These are phyloP conservation scores for Seriola quinqueradiata DNA, from an alignment of 2,113 vertebrate species.

Conservation along the genomic window DNA sequence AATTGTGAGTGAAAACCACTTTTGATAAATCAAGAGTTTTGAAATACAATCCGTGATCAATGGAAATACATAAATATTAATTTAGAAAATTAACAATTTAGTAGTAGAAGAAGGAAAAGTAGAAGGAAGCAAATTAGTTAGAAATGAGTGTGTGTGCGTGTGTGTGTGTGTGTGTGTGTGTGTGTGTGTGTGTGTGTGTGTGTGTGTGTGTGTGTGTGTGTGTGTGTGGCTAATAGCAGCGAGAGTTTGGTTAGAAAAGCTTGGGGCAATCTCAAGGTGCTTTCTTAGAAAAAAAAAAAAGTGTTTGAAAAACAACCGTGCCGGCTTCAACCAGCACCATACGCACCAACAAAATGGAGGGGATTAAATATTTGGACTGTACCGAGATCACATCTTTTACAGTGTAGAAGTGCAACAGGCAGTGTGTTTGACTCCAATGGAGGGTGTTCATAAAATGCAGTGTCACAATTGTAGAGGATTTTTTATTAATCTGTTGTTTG, in stretches of 20 bases:
- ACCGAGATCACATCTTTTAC: too few relatives aligned
- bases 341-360: neutral
- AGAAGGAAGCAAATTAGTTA: neutral
- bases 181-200: conserved; percentile 7
- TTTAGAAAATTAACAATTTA: neutral
- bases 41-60: neutral
- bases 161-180: neutral
- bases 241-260: conserved; percentile 6
- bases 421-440: too few relatives aligned
- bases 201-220: neutral
- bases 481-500: too few relatives aligned
- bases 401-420: too few relatives aligned
- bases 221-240: neutral
- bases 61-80: neutral
- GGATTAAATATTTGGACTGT: too few relatives aligned
- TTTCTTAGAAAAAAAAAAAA: neutral
- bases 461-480: neutral
- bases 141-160: neutral
- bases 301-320: conserved; percentile 23
- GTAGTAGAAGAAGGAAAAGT: neutral
- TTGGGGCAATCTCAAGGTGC: conserved; percentile 20
- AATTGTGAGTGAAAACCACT: neutral
- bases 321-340: neutral
- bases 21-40: neutral
- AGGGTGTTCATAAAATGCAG: too few relatives aligned